Percentiles rank a stretch among this genome's conserved stretches.
Evolutionary conservation across 2,797 vertebrate species (phyloP).

Genomic region (Limosa lapponica): DNA sequence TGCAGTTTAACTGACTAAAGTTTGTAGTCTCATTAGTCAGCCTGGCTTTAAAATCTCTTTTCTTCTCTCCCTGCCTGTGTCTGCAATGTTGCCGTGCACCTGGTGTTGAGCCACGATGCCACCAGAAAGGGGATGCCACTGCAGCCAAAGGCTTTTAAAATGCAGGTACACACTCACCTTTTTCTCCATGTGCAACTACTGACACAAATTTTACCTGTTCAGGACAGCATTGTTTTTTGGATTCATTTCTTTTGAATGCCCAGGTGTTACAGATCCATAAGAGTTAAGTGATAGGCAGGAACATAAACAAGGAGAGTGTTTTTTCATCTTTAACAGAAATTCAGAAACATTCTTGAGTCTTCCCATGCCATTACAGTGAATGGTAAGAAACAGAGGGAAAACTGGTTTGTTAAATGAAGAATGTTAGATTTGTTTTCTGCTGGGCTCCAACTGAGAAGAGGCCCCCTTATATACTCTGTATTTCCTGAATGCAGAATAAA

Average conservation of each 20-base stretch:
- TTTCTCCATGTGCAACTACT: not conserved
- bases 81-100: not conserved
- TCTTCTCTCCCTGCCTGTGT: not conserved
- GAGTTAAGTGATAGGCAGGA: not conserved
- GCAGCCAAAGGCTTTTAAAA: not conserved
- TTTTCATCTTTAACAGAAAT: not conserved
- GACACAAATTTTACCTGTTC: not conserved
- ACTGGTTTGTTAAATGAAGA: not conserved
- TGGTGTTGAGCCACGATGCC: not conserved
- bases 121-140: not conserved
- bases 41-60: not conserved
- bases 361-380: not conserved
- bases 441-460: not conserved
- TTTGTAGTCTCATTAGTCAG: not conserved
- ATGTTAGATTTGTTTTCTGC: not conserved
- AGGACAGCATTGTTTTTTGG: not conserved
- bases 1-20: not conserved
- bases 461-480: not conserved
- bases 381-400: not conserved
- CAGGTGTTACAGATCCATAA: not conserved
- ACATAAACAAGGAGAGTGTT: not conserved
- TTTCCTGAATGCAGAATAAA: not conserved
- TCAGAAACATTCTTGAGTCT: not conserved
- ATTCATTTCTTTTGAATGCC: not conserved
- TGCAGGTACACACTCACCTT: not conserved